Base-by-base conservation (phyloP, 64 coral and sea anemone species). In the Actinia tenebrosa region DNA sequence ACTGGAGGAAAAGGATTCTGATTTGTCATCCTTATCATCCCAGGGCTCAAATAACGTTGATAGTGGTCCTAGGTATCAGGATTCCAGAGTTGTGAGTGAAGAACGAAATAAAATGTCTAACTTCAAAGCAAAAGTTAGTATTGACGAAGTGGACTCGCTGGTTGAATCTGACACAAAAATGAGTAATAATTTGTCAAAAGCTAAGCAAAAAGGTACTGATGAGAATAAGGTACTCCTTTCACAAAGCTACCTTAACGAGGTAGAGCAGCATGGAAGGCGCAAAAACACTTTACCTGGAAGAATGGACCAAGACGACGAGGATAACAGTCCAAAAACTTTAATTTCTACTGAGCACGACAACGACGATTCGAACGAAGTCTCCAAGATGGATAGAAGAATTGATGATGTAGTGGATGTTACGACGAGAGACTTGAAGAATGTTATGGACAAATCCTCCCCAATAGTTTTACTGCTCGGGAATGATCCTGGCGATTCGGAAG, bases 401-500 rank as follows among this genome's bases (percentile, higher is more conserved):
- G 44, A 81, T 11, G 18, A 22, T 47, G 8, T 20, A 45, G 16
- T 22, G 43, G 19, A 15, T 52, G 54, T 9, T 9, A 52, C 80
- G 3, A 58, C 22, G 3, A 20, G 16, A 50, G 19, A 52, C 46
- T 23, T 53, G 46, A 16, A 44, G 0, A n/a, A 20, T n/a, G 80
- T 15, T 44, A 3, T 54, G 18, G 45, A 9, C 1, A 58, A 53
- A 23, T 58, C 80, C 37, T 52, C 23, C 53, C 45, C 79, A 81
- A 44, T 27, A 44, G 20, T 44, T 64, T 64, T 85, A 61, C 14
- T 85, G 44, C 83, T 85, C 19, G 83, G 23, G 14, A 64, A 61
- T 43, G 83, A 85, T 44, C 83, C 56, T 42, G 83, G 83, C 4
- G 83, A 85, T 18, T 85, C 83, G 15, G 83, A 85, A 7, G 83